Conservation (phyloP, 1,140 invertebrate species). For the Gyrodactylus salaris region DNA sequence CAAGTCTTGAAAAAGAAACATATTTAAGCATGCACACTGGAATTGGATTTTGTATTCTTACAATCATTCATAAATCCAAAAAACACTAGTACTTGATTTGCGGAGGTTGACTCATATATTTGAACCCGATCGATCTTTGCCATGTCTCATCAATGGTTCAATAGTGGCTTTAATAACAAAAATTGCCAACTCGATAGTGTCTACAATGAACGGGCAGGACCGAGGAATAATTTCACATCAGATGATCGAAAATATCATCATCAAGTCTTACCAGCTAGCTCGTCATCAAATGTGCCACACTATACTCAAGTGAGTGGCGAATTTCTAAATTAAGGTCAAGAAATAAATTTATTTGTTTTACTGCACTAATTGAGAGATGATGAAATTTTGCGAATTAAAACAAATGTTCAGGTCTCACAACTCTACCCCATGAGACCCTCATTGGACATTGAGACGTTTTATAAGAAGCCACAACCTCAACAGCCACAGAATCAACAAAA, state of each 20-base stretch:
- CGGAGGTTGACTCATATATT: too few species aligned
- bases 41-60: too few species aligned
- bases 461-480: not conserved
- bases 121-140: too few species aligned
- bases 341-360: too few species aligned
- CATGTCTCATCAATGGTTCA: not conserved
- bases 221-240: not conserved
- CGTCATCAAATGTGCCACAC: not conserved
- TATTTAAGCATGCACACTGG: too few species aligned
- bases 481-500: too few species aligned
- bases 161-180: not conserved
- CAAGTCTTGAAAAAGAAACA: too few species aligned
- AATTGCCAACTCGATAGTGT: constrained; percentile 1
- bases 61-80: too few species aligned
- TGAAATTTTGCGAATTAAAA: too few species aligned
- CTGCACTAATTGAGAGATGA: too few species aligned
- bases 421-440: not conserved
- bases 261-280: not conserved
- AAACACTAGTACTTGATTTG: too few species aligned
- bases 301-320: not conserved
- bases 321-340: too few species aligned
- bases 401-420: not conserved
- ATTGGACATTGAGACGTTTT: not conserved
- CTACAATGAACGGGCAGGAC: constrained; percentile 3
- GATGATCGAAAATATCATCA: not conserved